A percentile compares a stretch with the other conserved stretches of the same genome.
Evolutionary conservation across 2,113 vertebrate species (phyloP).

Genomic region (Cyphomyrus plagiostoma): DNA sequence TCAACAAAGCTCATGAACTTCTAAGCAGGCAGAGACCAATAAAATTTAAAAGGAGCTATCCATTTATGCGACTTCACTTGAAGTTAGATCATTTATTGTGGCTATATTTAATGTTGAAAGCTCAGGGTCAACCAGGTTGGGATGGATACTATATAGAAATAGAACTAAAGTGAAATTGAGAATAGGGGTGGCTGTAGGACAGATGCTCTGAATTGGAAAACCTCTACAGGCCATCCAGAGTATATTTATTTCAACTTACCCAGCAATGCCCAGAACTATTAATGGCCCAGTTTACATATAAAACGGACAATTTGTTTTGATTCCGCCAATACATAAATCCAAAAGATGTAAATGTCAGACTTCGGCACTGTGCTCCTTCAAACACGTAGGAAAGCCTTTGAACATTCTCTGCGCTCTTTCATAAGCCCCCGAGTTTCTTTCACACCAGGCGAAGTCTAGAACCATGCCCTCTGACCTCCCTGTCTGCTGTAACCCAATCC

Average conservation of each 20-base stretch:
- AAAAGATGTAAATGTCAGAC: neutral
- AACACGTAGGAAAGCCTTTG: neutral
- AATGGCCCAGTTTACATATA: neutral
- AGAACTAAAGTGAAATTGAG: neutral
- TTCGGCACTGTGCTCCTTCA: neutral
- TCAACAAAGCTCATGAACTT: neutral
- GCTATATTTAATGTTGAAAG: neutral
- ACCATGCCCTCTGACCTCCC: conserved; percentile 47
- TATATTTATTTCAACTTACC: neutral
- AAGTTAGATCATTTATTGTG: neutral
- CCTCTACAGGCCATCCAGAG: neutral
- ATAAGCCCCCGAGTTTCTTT: conserved; percentile 39
- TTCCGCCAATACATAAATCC: neutral
- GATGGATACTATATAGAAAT: neutral
- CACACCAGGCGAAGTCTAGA: conserved; percentile 31
- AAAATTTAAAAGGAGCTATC: neutral
- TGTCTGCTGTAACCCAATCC: conserved; percentile 59
- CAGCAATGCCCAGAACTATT: neutral
- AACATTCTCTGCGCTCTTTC: conserved; percentile 26
- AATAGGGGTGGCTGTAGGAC: neutral
- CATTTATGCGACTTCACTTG: neutral
- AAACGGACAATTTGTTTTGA: neutral
- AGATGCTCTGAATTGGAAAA: neutral
- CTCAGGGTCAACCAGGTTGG: neutral
- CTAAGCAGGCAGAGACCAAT: neutral